phyloP scores from a whole-genome alignment of 2,113 vertebrate genomes.

The Ceyx melanurus region DNA sequence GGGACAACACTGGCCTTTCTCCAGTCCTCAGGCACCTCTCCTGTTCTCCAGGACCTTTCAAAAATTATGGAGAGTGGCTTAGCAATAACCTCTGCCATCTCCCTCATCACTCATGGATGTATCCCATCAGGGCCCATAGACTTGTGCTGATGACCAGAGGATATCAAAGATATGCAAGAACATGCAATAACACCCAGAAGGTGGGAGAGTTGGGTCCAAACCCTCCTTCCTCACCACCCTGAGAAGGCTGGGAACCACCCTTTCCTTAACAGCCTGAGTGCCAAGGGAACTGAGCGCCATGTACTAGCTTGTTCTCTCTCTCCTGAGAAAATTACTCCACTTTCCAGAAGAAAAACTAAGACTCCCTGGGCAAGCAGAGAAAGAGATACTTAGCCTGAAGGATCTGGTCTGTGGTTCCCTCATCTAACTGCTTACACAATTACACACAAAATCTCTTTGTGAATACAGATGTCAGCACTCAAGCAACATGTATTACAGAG shows the following conservation, averaged over 20 bases:
- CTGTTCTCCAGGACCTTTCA: no score
- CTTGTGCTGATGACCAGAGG: neutral
- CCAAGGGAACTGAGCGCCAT: no score
- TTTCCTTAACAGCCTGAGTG: neutral
- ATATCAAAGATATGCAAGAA: neutral
- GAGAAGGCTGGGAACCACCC: neutral
- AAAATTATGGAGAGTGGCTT: no score
- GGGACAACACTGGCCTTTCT: no score
- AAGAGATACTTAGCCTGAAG: neutral
- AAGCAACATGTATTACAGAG: neutral
- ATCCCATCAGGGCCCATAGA: no score
- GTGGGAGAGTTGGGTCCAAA: neutral
- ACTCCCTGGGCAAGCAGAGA: neutral
- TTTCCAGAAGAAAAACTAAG: neutral
- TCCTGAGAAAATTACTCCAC: neutral
- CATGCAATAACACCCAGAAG: neutral
- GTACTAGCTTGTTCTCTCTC: neutral
- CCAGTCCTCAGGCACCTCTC: no score
- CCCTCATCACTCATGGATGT: no score
- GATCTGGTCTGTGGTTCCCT: neutral
- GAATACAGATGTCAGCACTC: neutral
- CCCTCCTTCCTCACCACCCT: neutral
- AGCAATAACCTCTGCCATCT: no score
- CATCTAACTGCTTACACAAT: neutral
- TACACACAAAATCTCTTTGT: neutral